Conservation (phyloP, 2,888 invertebrate genomes). For the Herminia tarsipennalis region DNA sequence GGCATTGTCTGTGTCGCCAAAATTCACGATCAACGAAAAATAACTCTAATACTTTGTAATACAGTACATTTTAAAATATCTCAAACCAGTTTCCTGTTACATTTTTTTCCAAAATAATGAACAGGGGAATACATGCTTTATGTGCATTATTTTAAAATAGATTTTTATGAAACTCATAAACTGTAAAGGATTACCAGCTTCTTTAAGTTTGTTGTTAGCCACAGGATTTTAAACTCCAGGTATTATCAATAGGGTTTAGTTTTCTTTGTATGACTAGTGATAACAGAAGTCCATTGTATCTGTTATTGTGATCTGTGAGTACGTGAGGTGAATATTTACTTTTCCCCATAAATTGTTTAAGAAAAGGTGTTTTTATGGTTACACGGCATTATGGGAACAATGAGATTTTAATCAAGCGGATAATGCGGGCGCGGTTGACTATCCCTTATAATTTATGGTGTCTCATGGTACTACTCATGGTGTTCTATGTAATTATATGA, state of each 20-base stretch:
- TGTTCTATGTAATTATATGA: slow-evolving; percentile 16
- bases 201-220: slow-evolving; percentile 5
- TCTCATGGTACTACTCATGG: slow-evolving; percentile 22
- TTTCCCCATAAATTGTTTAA: slow-evolving; percentile 47
- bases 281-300: slow-evolving; percentile 54
- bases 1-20: slow-evolving; percentile 52
- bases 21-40: slow-evolving; percentile 14
- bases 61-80: slow-evolving; percentile 11
- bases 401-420: slow-evolving; percentile 43
- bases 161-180: slow-evolving; percentile 15
- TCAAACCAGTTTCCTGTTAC: slow-evolving; percentile 10
- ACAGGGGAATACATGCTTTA: slow-evolving; percentile 26
- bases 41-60: slow-evolving; percentile 7
- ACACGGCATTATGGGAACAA: slow-evolving; percentile 51
- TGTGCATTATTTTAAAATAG: slow-evolving; percentile 13
- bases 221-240: slow-evolving; percentile 20
- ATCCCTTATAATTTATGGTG: slow-evolving; percentile 25
- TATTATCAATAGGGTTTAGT: slow-evolving; percentile 9
- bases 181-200: slow-evolving; percentile 2
- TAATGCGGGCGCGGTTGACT: slow-evolving; percentile 31
- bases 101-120: slow-evolving; percentile 6
- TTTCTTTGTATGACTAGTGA: slow-evolving; percentile 15
- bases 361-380: slow-evolving; percentile 53
- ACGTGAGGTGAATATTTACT: slow-evolving; percentile 57
- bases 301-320: slow-evolving; percentile 54